Evolutionary conservation across 23 tunicate species (phyloP), one percentile per base, ranked within the genome.

Genomic region (Ascidia mentula): DNA sequence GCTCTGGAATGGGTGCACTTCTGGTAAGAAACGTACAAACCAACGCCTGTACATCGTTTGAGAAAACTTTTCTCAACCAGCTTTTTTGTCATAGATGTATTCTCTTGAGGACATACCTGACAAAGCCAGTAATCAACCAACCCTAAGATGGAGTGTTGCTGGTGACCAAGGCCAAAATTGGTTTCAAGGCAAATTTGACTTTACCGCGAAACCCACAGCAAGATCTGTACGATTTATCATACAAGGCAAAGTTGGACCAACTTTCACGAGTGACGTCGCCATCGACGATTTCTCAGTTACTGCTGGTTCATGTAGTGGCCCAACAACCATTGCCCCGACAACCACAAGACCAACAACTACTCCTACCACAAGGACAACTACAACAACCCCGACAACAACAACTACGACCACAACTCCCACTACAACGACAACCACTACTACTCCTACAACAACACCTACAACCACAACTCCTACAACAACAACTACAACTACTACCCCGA

Each of bases 241-340:
- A 34, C 84, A 83, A 75, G 98, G 93, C 38, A 81, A n/a, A 45
- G 61, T 93, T 45, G 98, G 98, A 26, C 80, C 85, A 32, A 93
- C 88, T 37, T 93, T 93, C 77, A 93, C 98, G 8, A 88, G 98
- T 70, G 98, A 93, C 59, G 76, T 90, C 45, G 98, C 98, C 31
- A 30, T 93, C 34, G 98, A 93, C 70, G 98, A 93, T 45, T 45
- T 93, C 28, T 9, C 69, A 5, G 74, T 92, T 18, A 75, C 82
- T 17, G 77, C 82, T 31, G 97, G 97, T 37, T 33, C 34, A 3
- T 89, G 94, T 74, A 73, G 40, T 18, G 83, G 61, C 0, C n/a
- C 45, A 28, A n/a, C 73, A 0, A 78, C 82, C 4, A 28, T 32
- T 18, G 18, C 76, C 24, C 40, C 42, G 32, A 18, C 77, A 15